Evolutionary conservation across 2,888 invertebrate genomes (phyloP), one percentile per base, ranked within the genome.

Genomic region (Agriotes lineatus): DNA sequence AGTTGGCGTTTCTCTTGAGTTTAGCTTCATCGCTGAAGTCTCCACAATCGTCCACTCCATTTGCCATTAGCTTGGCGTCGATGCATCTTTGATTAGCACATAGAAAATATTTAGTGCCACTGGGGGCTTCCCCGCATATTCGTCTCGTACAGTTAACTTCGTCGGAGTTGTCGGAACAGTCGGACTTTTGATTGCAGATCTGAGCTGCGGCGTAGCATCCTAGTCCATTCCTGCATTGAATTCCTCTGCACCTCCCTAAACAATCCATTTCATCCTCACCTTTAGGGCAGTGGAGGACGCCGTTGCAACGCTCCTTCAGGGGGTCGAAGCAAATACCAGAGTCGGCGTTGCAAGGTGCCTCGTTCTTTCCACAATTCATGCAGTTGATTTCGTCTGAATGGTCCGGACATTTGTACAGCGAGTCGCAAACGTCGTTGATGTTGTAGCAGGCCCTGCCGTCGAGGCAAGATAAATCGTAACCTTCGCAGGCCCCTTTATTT

Each of bases 81-180:
- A 77, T 72, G 71, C 78, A 78, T 16, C 68, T 66, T 7, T 73
- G 73, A 66, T 74, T 76, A 18, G 65, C 64, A 66, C 78, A 78
- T 14, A 73, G 66, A 67, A 75, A 76, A 64, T 72, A 75, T 1
- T 59, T 39, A n/a, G 69, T 60, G 1, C 60, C 54, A 12, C 60
- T 56, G 50, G 65, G 67, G 10, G 70, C 52, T 19, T 65, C 67
- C 35, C 57, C 63, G 62, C 78, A 78, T 9, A 66, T 58, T 45
- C 69, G 68, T 25, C 67, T 57, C 1, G 68, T 64, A 60, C 78
- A 78, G 39, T 73, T 69, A 4, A 58, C 54, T 66, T 78, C 78
- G 56, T 78, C 78, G 30, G 72, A 75, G 6, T 62, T 67, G 37
- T 78, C 73, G 6, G 33, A 37, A 57, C 78, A 78, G 45, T 77